Evolutionary conservation across 2,113 vertebrate genomes (phyloP), one percentile per base, ranked within the genome.

Genomic region (Aviceda subcristata): DNA sequence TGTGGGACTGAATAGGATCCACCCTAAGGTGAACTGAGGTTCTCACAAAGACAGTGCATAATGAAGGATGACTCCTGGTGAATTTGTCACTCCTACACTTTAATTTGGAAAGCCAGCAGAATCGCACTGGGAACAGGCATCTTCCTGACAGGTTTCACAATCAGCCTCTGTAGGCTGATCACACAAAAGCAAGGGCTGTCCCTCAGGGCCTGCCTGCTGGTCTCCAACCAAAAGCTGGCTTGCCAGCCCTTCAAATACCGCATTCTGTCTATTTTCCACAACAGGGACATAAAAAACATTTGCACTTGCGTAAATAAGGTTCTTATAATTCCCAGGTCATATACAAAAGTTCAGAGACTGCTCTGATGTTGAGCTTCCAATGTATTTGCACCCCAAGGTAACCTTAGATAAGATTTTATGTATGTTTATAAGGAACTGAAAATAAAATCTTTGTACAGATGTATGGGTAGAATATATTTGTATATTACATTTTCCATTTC

Each of bases 101-200:
- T 60, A 82, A 89, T 97, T 92, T 93, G 88, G 91, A 92, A 94
- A 87, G 73, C 91, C 74, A 88, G 76, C 80, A 91, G 76, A 72
- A 85, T 89, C 1, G 4, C 21, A 2, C 39, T 66, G 76, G 78
- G 51, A 91, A 38, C 72, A 56, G 72, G 34, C 83, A 71, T 93
- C 88, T 89, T 86, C 60, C 86, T 95, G 97, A 93, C 90, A 97
- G 94, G 43, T 97, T 96, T 96, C 95, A 68, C 86, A 64, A 32
- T 91, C 79, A 66, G 73, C 53, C 32, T 64, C 76, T 92, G 39
- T 41, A 75, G 80, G 45, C 60, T 91, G 94, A 92, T 95, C 80
- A 79, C 38, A 85, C 69, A 94, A 85, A 91, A 92, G 83, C 91
- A 66, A 78, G 34, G 43, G 27, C 80, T 89, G 48, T 94, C 88